Evolutionary conservation across 2,888 invertebrate genomes (phyloP), one percentile per base, ranked within the genome.

Genomic region (Unio delphinus): DNA sequence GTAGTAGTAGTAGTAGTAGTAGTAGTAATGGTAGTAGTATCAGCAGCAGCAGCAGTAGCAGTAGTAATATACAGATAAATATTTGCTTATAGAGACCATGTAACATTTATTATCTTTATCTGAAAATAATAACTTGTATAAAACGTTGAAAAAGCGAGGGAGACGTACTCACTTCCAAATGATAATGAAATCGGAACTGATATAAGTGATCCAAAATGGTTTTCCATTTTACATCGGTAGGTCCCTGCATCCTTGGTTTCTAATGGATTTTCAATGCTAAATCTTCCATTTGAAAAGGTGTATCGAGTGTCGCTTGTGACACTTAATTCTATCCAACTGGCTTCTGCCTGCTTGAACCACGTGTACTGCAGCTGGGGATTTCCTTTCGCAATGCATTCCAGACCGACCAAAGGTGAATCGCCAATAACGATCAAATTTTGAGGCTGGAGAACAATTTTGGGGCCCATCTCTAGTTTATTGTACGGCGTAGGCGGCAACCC

Each of bases 141-240:
- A 11, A 45, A 45, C 8, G 8, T 45, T 34, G 7, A 34, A 34
- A 11, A 45, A 23, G 30, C 18, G 18, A 26, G 18, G 54, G n/a
- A 17, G 23, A 57, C 20, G 18, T 18, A 82, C 89, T 83, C 81
- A 90, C 89, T 92, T 26, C 97, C 97, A 91, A 98, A 98, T 64
- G 95, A 95, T 6, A 98, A 90, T 65, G 94, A 92, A 0, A 96
- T 95, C 81, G 95, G 96, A 89, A 96, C 95, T 0, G 97, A 97
- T 26, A 95, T 92, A 68, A 98, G 94, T 11, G 94, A 93, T 4
- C 98, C 98, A 91, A 93, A 97, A 85, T 93, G 92, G 90, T 98
- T 98, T 26, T 93, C 92, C 5, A 97, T 97, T 81, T 94, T 94
- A 86, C 98, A 98, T 87, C 96, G 96, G 90, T 97, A 98, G 28